Conservation (phyloP, 2,888 invertebrate species). For the Euplagia quadripunctaria region DNA sequence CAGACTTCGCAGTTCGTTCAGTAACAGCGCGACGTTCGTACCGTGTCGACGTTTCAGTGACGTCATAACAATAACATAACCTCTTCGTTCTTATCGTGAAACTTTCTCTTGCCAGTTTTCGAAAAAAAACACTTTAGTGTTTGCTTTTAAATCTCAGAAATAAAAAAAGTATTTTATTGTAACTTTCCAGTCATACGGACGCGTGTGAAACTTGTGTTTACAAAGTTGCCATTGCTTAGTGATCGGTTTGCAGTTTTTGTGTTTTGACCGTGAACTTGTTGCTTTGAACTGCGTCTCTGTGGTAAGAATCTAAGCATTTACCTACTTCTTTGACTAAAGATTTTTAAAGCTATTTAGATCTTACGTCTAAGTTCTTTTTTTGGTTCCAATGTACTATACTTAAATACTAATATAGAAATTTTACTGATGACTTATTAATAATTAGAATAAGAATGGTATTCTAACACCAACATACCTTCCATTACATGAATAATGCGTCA, state of each 20-base stretch:
- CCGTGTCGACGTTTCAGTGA: constrained; percentile 59
- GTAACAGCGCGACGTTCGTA: constrained; percentile 69
- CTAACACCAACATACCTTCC: neutral
- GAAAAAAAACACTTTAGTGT: constrained; percentile 36
- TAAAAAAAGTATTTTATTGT: constrained; percentile 13
- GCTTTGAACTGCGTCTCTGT: constrained; percentile 65
- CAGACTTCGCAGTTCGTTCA: constrained; percentile 43
- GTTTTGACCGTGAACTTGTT: constrained; percentile 76
- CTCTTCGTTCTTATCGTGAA: constrained; percentile 66
- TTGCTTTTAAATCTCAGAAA: constrained; percentile 18
- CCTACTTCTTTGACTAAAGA: neutral
- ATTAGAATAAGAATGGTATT: too few species aligned
- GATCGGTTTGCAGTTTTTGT: constrained; percentile 66
- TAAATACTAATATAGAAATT: neutral
- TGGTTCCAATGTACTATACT: neutral
- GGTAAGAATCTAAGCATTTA: constrained; percentile 58
- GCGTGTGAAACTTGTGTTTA: constrained; percentile 72
- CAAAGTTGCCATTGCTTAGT: constrained; percentile 74
- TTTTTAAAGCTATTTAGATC: neutral
- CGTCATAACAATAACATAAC: constrained; percentile 77
- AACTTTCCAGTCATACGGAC: constrained; percentile 36
- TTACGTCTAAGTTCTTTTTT: neutral
- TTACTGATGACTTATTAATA: neutral
- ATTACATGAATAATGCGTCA: neutral
- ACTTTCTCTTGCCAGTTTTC: constrained; percentile 66